Conservation (phyloP, 2,888 invertebrate genomes). For the Nipponacmea schrenckii region DNA sequence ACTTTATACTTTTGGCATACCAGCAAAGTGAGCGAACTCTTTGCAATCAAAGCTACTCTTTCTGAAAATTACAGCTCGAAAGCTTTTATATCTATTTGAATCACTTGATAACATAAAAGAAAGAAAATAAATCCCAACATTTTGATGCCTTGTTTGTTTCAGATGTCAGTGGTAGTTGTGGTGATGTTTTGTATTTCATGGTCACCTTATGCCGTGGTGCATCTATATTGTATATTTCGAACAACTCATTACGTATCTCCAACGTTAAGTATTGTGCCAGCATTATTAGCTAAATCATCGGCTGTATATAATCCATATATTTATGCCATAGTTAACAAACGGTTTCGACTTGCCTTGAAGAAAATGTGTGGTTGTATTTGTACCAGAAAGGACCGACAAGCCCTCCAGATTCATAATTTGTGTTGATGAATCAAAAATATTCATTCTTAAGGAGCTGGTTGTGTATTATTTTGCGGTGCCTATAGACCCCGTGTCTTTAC, state of each 20-base stretch:
- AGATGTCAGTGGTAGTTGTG: slow-evolving; percentile 40
- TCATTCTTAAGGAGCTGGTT: slow-evolving; percentile 1
- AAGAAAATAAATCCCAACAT: too few relatives aligned
- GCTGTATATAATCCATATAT: slow-evolving; percentile 44
- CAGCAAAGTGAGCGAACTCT: too few relatives aligned
- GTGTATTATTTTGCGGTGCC: too few relatives aligned
- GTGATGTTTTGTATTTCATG: slow-evolving; percentile 35
- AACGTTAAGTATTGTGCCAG: slow-evolving; percentile 23
- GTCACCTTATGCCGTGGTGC: slow-evolving; percentile 37
- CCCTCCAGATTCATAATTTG: slow-evolving; percentile 14
- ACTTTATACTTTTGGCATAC: too few relatives aligned
- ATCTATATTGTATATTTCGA: slow-evolving; percentile 27
- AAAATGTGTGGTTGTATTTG: slow-evolving; percentile 25
- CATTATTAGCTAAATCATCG: slow-evolving; percentile 49
- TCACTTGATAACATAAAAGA: too few relatives aligned
- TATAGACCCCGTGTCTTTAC: too few relatives aligned
- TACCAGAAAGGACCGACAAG: slow-evolving; percentile 12
- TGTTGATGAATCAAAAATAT: background rate
- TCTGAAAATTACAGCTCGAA: too few relatives aligned
- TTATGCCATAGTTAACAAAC: slow-evolving; percentile 38
- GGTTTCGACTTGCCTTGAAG: slow-evolving; percentile 32
- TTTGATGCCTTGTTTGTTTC: slow-evolving; percentile 2
- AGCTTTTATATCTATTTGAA: too few relatives aligned
- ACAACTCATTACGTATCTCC: slow-evolving; percentile 12
- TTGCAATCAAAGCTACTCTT: too few relatives aligned